A percentile compares a stretch with the other conserved stretches of the same genome.
Conservation (phyloP, 2,888 invertebrate genomes). For the Aleiodes alternator region DNA sequence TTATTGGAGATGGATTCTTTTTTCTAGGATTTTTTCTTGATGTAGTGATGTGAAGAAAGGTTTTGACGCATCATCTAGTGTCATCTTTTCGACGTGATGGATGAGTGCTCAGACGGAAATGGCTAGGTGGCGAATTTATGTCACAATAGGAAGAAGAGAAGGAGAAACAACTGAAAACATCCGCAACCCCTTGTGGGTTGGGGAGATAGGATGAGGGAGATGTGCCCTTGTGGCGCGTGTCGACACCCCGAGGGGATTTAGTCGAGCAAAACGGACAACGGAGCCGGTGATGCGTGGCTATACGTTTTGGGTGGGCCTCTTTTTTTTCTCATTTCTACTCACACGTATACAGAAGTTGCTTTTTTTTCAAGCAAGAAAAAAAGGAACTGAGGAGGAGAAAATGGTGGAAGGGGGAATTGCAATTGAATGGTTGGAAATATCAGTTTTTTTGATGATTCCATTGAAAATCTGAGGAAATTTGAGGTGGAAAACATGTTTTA, state of each 20-base stretch:
- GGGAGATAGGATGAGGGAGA: not conserved
- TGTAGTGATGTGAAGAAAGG: too few relatives aligned
- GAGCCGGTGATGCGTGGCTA: conserved; percentile 34
- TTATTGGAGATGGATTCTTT: too few relatives aligned
- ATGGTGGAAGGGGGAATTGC: too few relatives aligned
- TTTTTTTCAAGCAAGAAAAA: not conserved
- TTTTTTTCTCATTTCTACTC: not conserved
- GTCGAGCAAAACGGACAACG: conserved; percentile 24
- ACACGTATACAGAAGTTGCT: not conserved
- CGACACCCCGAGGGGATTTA: conserved; percentile 31
- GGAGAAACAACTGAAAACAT: conserved; percentile 7
- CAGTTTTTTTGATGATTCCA: too few relatives aligned
- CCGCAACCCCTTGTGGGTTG: conserved; percentile 13
- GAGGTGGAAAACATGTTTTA: too few relatives aligned
- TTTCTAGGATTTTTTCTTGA: too few relatives aligned
- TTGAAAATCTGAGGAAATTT: too few relatives aligned
- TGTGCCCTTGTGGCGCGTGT: conserved; percentile 30
- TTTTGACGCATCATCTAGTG: conserved; percentile 29
- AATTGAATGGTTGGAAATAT: too few relatives aligned
- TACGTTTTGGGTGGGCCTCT: conserved; percentile 32
- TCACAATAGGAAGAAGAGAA: conserved; percentile 32
- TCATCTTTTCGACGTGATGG: conserved; percentile 51
- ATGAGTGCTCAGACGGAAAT: conserved; percentile 46
- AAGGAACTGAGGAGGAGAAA: too few relatives aligned
- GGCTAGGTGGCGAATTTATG: conserved; percentile 49